phyloP scores from a whole-genome alignment of 1,140 invertebrate genomes.

The Epicauta chinensis region DNA sequence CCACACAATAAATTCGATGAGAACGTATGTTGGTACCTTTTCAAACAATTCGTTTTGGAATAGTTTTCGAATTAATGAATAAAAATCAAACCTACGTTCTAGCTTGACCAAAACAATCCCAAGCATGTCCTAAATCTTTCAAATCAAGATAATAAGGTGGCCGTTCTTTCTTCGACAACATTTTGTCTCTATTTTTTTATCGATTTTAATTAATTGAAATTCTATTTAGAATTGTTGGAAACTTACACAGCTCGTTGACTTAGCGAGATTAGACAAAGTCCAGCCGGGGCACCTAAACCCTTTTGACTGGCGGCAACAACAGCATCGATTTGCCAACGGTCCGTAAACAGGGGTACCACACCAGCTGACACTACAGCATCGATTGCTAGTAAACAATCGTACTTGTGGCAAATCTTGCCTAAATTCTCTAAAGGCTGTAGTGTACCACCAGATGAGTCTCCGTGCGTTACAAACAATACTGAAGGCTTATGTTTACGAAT shows the following conservation, averaged over 20 bases:
- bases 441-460: slow-evolving; percentile 76
- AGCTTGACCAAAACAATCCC: neutral
- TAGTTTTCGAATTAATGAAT: neutral
- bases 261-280: slow-evolving; percentile 77
- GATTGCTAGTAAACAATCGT: slow-evolving; percentile 9
- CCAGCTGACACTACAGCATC: slow-evolving; percentile 8
- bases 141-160: slow-evolving; percentile 10
- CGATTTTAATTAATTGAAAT: neutral
- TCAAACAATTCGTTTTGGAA: neutral
- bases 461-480: slow-evolving; percentile 71
- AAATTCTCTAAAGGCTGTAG: slow-evolving; percentile 67
- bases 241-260: slow-evolving; percentile 64
- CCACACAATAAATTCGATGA: slow-evolving; percentile 1
- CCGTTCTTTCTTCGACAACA: neutral
- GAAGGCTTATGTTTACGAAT: slow-evolving; percentile 55
- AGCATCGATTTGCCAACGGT: slow-evolving; percentile 72
- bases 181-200: neutral
- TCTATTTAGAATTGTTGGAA: neutral
- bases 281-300: slow-evolving; percentile 70
- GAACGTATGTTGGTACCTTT: slow-evolving; percentile 10
- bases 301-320: slow-evolving; percentile 81
- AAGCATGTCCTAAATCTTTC: neutral
- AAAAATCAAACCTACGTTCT: too few relatives aligned
- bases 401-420: slow-evolving; percentile 64
- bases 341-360: slow-evolving; percentile 63